phyloP scores from a whole-genome alignment of 2,888 invertebrate genomes.

The Onthophagus sagittarius region DNA sequence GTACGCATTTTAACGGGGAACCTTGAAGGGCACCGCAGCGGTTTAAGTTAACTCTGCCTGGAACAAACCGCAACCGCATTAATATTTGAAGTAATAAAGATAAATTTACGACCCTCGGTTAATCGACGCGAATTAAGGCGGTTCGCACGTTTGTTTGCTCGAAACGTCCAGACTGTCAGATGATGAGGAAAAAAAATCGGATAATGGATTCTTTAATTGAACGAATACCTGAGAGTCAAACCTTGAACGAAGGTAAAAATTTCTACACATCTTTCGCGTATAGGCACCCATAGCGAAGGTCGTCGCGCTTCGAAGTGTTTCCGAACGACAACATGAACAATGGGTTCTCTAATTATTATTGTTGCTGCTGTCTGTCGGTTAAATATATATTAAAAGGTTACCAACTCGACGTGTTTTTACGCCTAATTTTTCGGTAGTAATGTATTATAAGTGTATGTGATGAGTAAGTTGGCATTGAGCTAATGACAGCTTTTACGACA shows the following conservation, averaged over 20 bases:
- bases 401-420: neutral
- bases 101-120: neutral
- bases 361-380: neutral
- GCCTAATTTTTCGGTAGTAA: neutral
- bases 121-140: slow-evolving; percentile 1
- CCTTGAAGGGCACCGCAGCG: neutral
- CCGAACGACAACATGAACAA: neutral
- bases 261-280: slow-evolving; percentile 4
- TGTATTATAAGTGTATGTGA: neutral
- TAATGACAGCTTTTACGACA: neutral
- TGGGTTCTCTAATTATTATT: neutral
- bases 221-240: neutral
- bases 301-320: slow-evolving; percentile 2
- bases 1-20: neutral
- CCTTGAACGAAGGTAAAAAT: slow-evolving; percentile 3
- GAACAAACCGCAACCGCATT: neutral
- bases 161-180: neutral
- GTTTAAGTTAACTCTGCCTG: neutral
- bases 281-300: neutral
- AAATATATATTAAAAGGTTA: neutral
- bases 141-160: neutral
- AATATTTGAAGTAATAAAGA: slow-evolving; percentile 8
- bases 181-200: slow-evolving; percentile 1
- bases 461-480: neutral
- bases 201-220: slow-evolving; percentile 13